These are phyloP conservation scores for Pyrocoelia pectoralis DNA, from an alignment of 2,888 invertebrate species.

Conservation along the genomic window DNA sequence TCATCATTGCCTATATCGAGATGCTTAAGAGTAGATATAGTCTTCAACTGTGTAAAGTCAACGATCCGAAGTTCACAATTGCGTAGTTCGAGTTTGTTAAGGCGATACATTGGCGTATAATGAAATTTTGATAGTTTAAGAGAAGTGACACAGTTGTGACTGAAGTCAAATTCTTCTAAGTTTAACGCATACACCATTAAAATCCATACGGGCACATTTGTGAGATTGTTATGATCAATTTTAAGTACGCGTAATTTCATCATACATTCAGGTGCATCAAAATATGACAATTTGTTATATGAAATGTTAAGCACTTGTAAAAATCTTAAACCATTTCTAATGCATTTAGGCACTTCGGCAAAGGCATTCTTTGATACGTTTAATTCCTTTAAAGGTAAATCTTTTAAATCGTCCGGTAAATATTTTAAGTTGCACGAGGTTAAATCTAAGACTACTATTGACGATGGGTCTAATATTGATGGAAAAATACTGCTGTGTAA, in stretches of 20 bases:
- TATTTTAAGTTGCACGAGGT: slow-evolving; percentile 20
- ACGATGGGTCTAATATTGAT: not conserved
- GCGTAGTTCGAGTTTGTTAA: slow-evolving; percentile 44
- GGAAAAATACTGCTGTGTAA: not conserved
- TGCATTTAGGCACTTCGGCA: slow-evolving; percentile 43
- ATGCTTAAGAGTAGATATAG: slow-evolving; percentile 41
- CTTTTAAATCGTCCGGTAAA: slow-evolving; percentile 26
- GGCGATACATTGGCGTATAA: slow-evolving; percentile 20
- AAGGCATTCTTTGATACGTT: slow-evolving; percentile 44
- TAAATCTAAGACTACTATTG: slow-evolving; percentile 24
- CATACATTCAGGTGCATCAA: slow-evolving; percentile 41
- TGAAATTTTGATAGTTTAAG: slow-evolving; percentile 27
- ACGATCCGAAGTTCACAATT: slow-evolving; percentile 42
- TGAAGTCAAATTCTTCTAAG: slow-evolving; percentile 45
- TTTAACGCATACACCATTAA: slow-evolving; percentile 40
- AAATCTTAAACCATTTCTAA: slow-evolving; percentile 44
- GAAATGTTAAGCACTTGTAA: slow-evolving; percentile 46
- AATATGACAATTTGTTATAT: slow-evolving; percentile 36
- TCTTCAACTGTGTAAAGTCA: slow-evolving; percentile 37
- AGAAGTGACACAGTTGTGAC: slow-evolving; percentile 44
- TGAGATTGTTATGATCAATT: slow-evolving; percentile 37
- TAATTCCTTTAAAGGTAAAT: slow-evolving; percentile 38
- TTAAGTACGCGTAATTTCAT: slow-evolving; percentile 44
- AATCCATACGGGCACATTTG: slow-evolving; percentile 49
- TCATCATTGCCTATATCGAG: slow-evolving; percentile 43